Evolutionary conservation across 1,140 invertebrate genomes (phyloP).

Genomic region (Tachypleus tridentatus): DNA sequence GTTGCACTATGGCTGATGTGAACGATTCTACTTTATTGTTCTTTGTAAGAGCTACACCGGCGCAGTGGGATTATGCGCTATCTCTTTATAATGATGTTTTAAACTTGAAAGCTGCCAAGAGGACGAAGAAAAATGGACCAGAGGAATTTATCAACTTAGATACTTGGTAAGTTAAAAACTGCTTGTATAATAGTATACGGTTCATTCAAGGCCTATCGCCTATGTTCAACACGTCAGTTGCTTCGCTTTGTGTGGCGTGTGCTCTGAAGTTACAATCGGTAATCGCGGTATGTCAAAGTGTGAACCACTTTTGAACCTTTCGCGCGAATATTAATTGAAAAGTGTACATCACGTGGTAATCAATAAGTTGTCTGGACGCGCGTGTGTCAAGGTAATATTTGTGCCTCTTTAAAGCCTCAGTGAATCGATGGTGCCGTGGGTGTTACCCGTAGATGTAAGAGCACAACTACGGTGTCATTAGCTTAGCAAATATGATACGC

Average conservation of each 20-base stretch:
- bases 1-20: constrained; percentile 20
- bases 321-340: not conserved
- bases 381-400: too few relatives aligned
- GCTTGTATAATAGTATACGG: constrained; percentile 23
- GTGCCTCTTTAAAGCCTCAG: too few relatives aligned
- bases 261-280: too few relatives aligned
- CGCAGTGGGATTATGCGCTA: constrained; percentile 74
- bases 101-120: constrained; percentile 68
- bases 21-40: constrained; percentile 38
- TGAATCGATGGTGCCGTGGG: too few relatives aligned
- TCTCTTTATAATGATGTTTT: constrained; percentile 78
- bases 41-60: constrained; percentile 70
- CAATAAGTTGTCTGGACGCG: not conserved
- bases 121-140: constrained; percentile 61
- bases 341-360: constrained; percentile 1
- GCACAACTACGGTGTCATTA: too few relatives aligned
- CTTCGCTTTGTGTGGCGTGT: too few relatives aligned
- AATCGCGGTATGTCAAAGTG: too few relatives aligned
- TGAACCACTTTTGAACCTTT: not conserved
- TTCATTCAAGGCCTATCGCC: constrained; percentile 31
- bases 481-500: too few relatives aligned
- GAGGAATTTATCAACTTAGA: constrained; percentile 86
- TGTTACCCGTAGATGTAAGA: too few relatives aligned
- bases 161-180: constrained; percentile 62
- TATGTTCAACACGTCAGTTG: too few relatives aligned